Evolutionary conservation across 2,797 vertebrate species (phyloP).

Genomic region (Champsocephalus gunnari): DNA sequence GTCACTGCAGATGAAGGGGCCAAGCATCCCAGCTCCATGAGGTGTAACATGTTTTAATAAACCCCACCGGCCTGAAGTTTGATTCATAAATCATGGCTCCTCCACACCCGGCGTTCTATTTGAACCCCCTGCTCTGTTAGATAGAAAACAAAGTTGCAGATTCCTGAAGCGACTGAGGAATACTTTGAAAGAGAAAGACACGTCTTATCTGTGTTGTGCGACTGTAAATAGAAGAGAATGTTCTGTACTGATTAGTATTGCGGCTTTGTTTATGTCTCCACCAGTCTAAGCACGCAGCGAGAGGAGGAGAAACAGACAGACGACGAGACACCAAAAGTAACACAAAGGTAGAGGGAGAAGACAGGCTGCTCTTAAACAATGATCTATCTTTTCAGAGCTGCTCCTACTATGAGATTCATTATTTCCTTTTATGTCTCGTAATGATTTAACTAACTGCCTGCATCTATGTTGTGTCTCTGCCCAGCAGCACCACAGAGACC

Average conservation of each 20-base stretch:
- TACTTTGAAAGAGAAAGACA: conserved; percentile 61
- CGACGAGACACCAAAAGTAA: conserved; percentile 68
- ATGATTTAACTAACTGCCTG: conserved; percentile 62
- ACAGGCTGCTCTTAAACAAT: conserved; percentile 75
- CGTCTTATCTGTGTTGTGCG: conserved; percentile 52
- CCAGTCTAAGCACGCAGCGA: conserved; percentile 57
- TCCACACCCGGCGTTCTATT: conserved; percentile 35
- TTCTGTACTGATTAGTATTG: conserved; percentile 74
- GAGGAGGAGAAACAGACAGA: conserved; percentile 63
- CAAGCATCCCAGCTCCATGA: conserved; percentile 15
- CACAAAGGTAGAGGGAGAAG: conserved; percentile 76
- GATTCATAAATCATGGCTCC: conserved; percentile 55
- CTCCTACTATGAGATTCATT: conserved; percentile 56
- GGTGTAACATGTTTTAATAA: conserved; percentile 41
- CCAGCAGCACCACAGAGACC: conserved; percentile 68
- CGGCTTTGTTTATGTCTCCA: conserved; percentile 73
- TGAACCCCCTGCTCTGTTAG: conserved; percentile 39
- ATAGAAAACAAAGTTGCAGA: conserved; percentile 49
- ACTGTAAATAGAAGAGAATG: conserved; percentile 67
- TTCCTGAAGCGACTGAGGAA: conserved; percentile 50
- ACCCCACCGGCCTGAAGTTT: conserved; percentile 44
- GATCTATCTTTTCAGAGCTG: conserved; percentile 58
- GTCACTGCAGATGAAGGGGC: conserved; percentile 37
- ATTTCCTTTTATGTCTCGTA: conserved; percentile 50
- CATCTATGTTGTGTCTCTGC: conserved; percentile 41